A percentile compares a stretch with the other conserved stretches of the same genome.
phyloP scores from a whole-genome alignment of 2,797 vertebrate species.

The Caiman crocodilus region DNA sequence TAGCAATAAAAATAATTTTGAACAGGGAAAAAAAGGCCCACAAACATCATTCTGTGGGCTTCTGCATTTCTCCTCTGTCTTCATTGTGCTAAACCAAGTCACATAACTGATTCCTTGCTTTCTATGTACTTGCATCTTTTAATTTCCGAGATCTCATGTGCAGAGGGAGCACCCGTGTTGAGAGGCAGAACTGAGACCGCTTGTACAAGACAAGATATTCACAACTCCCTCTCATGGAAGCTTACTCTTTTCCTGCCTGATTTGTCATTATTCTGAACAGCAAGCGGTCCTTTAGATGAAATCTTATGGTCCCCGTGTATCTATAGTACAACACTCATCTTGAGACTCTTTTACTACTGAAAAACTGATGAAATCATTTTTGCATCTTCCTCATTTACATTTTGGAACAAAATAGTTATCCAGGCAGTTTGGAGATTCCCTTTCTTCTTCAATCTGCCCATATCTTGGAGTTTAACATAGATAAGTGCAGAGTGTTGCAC shows the following conservation, averaged over 20 bases:
- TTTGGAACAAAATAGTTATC: neutral
- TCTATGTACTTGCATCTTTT: neutral
- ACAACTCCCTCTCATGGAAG: fast-evolving
- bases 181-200: neutral
- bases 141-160: neutral
- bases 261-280: neutral
- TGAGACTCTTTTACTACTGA: neutral
- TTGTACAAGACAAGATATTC: fast-evolving
- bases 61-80: neutral
- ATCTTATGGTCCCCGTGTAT: neutral
- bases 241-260: neutral
- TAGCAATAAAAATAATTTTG: conserved; percentile 10
- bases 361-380: fast-evolving
- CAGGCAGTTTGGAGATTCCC: neutral
- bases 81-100: neutral
- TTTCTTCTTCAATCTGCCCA: neutral
- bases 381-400: fast-evolving
- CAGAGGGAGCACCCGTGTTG: fast-evolving
- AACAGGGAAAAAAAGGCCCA: conserved; percentile 31
- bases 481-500: no score
- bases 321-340: neutral
- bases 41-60: neutral
- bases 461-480: no score
- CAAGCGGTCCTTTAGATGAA: neutral
- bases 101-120: neutral